These are phyloP conservation scores for Monopterus albus DNA, from an alignment of 2,113 vertebrate species.

Conservation along the genomic window DNA sequence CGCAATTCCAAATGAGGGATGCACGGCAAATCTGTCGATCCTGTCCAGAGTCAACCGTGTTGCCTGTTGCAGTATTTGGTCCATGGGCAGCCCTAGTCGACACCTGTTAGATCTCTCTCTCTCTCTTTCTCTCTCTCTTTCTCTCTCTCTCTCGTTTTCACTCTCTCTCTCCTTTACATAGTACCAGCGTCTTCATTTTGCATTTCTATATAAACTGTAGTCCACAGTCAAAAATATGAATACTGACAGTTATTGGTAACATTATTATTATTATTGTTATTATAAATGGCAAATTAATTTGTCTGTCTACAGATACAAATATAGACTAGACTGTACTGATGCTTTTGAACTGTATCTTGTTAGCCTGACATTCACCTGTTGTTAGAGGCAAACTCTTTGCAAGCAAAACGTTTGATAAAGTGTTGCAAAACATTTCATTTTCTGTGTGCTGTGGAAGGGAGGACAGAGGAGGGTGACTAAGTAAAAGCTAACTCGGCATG, in stretches of 20 bases:
- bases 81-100: conserved; percentile 67
- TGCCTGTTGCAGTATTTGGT: conserved; percentile 50
- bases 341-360: conserved; percentile 16
- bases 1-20: conserved; percentile 37
- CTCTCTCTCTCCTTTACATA: conserved; percentile 14
- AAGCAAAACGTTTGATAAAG: conserved; percentile 50
- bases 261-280: not conserved
- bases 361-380: conserved; percentile 63
- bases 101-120: conserved; percentile 82
- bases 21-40: conserved; percentile 34
- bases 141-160: conserved; percentile 39
- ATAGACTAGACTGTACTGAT: not conserved
- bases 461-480: conserved; percentile 59
- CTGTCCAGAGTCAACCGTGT: conserved; percentile 33
- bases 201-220: not conserved
- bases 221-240: not conserved
- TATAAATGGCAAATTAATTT: not conserved
- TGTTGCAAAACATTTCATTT: conserved; percentile 63
- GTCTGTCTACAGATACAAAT: not conserved
- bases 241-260: too few species aligned
- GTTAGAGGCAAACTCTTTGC: conserved; percentile 47
- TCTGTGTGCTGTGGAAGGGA: conserved; percentile 33
- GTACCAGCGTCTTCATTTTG: conserved; percentile 1
- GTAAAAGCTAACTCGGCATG: conserved; percentile 61
- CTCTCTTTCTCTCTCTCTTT: conserved; percentile 44